These are phyloP conservation scores for Drosophila seguyi DNA, from an alignment of 1,140 invertebrate species.

Conservation along the genomic window DNA sequence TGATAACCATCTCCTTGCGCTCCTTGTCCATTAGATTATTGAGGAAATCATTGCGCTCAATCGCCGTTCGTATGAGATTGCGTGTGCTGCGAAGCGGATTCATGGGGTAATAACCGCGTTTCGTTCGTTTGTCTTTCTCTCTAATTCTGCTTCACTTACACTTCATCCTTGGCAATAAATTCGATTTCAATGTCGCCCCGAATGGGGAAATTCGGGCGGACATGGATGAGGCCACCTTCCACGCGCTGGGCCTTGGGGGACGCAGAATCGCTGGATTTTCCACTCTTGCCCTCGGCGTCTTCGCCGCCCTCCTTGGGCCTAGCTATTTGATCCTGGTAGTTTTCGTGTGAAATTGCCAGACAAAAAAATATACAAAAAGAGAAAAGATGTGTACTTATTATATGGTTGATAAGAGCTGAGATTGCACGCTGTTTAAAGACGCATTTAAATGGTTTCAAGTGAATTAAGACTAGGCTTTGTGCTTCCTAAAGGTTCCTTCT, in stretches of 20 bases:
- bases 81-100: conserved; percentile 82
- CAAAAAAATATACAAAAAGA: conserved; percentile 6
- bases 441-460: conserved; percentile 22
- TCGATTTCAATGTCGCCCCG: conserved; percentile 76
- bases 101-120: conserved; percentile 33
- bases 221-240: conserved; percentile 79
- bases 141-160: conserved; percentile 60
- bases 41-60: conserved; percentile 96
- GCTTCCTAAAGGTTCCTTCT: background rate
- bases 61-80: conserved; percentile 86
- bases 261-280: conserved; percentile 17
- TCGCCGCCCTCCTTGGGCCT: conserved; percentile 39
- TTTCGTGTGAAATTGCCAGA: conserved; percentile 19
- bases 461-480: background rate
- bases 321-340: conserved; percentile 62
- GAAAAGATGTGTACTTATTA: conserved; percentile 35
- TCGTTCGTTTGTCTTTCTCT: conserved; percentile 39
- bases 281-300: conserved; percentile 7
- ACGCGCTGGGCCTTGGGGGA: conserved; percentile 67
- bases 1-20: conserved; percentile 93
- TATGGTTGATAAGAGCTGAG: conserved; percentile 29
- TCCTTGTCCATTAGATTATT: conserved; percentile 94
- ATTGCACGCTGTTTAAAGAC: background rate
- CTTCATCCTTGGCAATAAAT: conserved; percentile 82
- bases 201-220: conserved; percentile 76